Conservation (phyloP, 2,888 invertebrate species). For the Trachelus troglodyta region DNA sequence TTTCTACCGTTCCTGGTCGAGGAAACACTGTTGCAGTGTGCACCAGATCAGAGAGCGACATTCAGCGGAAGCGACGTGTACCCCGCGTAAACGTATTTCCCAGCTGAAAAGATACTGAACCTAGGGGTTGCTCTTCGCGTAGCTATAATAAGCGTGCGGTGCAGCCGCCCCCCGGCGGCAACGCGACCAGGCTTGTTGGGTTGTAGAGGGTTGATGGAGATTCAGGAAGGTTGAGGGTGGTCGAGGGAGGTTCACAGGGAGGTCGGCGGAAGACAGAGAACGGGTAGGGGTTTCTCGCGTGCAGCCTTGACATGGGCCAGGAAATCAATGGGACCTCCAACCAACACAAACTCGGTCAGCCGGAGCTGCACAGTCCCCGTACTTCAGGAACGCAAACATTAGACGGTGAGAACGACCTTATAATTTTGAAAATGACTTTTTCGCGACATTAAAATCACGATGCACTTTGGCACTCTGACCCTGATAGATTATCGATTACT, state of each 20-base stretch:
- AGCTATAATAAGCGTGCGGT: conserved; percentile 4
- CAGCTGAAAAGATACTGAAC: not conserved
- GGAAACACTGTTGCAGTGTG: too few species aligned
- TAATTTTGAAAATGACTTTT: too few species aligned
- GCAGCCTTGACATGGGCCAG: conserved; percentile 66
- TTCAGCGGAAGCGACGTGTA: too few species aligned
- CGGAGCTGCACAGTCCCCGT: conserved; percentile 32
- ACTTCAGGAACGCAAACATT: conserved; percentile 1
- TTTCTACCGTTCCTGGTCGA: too few species aligned
- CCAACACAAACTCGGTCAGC: conserved; percentile 60
- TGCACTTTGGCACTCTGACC: too few species aligned
- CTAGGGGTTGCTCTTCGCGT: not conserved
- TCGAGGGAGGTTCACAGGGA: conserved; percentile 30
- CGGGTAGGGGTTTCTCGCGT: conserved; percentile 56
- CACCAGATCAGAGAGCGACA: too few species aligned
- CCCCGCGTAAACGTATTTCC: too few species aligned
- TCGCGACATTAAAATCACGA: too few species aligned
- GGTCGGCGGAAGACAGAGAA: too few species aligned
- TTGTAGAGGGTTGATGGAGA: not conserved
- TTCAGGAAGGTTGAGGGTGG: conserved; percentile 41
- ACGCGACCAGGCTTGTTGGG: not conserved
- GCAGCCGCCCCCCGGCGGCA: not conserved
- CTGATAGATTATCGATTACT: too few species aligned
- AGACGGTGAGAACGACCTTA: too few species aligned
- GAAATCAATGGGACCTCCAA: conserved; percentile 67